Evolutionary conservation across 2,888 invertebrate species (phyloP), one percentile per base, ranked within the genome.

Genomic region (Formica aserva): DNA sequence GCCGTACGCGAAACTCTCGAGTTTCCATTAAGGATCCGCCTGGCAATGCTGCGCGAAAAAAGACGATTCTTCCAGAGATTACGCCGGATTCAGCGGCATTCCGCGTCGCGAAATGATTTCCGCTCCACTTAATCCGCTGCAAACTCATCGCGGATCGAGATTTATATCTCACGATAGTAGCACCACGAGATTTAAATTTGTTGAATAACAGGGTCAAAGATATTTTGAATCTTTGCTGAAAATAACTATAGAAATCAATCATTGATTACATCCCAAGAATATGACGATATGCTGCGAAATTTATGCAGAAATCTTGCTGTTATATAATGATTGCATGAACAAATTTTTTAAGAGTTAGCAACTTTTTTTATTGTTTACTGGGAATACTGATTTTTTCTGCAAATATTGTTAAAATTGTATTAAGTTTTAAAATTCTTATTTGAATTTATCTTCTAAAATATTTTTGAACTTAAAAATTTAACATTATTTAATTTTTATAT

Each of bases 61-160:
- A n/a, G 62, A 55, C 77, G 66, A 81, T 74, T 85, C 84, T 83
- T 80, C 71, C 82, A 66, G 80, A 85, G 82, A 83, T 85, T 83
- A 75, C 67, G 65, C 83, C 66, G 62, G 83, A 84, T 76, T 88
- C 81, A 63, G 62, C 18, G 38, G 72, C 60, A 80, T 62, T 74
- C 55, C 63, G 69, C 69, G 82, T 82, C 75, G 78, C 78, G 45
- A 80, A 80, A 80, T 80, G 48, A 80, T 80, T 80, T 80, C 60
- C 71, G 72, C 78, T 80, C 72, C 71, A 80, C 78, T 80, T 80
- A 80, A 80, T 80, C 78, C 45, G 8, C 52, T 52, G 52, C n/a
- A 80, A 80, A 80, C 78, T 72, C 72, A 48, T 71, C 78, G 78
- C 26, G 57, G 45, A 72, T 48, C 78, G 72, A 35, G 78, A 80